Percentiles rank a stretch among this genome's conserved stretches.
Evolutionary conservation across 2,888 invertebrate genomes (phyloP).

Genomic region (Standfussiana lucernea): DNA sequence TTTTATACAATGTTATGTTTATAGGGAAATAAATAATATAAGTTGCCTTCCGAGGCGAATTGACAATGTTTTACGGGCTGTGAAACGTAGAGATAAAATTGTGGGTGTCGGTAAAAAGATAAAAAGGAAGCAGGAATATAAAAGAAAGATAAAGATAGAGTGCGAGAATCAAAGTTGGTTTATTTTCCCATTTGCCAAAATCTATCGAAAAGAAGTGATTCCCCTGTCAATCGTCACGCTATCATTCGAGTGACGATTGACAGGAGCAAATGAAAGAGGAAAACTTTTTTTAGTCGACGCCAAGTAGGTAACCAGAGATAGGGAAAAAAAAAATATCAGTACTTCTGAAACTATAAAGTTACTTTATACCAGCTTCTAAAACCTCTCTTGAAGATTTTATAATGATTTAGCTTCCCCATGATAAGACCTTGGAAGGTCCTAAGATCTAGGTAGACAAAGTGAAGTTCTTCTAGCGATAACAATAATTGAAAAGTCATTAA

Average conservation of each 20-base stretch:
- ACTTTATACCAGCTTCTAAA: background rate
- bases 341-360: background rate
- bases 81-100: constrained; percentile 30
- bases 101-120: background rate
- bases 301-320: background rate
- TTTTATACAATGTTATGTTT: constrained; percentile 31
- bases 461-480: too few species aligned
- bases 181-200: background rate
- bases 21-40: constrained; percentile 22
- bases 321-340: background rate
- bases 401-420: background rate
- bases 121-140: background rate
- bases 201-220: background rate
- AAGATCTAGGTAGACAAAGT: too few species aligned
- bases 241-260: background rate
- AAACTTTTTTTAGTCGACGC: background rate
- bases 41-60: background rate
- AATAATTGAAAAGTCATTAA: too few species aligned
- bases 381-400: background rate
- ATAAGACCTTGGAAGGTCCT: background rate
- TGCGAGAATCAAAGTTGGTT: background rate
- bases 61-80: constrained; percentile 40
- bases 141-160: background rate
- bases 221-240: too few species aligned
- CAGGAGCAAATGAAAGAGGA: background rate